These are phyloP conservation scores for Siphlonurus alternatus DNA, from an alignment of 2,888 invertebrate genomes.

Conservation along the genomic window DNA sequence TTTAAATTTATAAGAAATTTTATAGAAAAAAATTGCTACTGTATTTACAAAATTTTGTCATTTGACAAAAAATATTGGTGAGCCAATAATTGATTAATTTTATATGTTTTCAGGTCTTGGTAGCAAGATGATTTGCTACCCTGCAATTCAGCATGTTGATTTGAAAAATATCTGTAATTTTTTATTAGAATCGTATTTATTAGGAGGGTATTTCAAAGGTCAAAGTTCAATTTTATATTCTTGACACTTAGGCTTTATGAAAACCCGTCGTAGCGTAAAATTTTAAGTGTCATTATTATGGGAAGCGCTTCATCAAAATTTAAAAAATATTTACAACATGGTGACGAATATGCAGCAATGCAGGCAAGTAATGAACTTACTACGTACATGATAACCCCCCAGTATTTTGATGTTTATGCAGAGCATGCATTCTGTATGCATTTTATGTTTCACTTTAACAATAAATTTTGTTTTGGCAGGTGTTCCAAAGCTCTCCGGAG, in stretches of 20 bases:
- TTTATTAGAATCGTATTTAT: no score
- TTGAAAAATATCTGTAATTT: no score
- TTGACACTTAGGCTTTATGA: no score
- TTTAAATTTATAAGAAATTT: no score
- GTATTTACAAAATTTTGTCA: no score
- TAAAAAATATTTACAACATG: constrained; percentile 47
- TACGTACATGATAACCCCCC: neutral
- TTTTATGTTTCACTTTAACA: constrained; percentile 1
- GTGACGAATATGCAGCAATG: constrained; percentile 51
- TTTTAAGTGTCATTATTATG: constrained; percentile 25
- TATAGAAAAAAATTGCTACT: no score
- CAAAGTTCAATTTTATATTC: neutral
- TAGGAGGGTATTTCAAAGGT: no score
- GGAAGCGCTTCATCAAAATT: constrained; percentile 51
- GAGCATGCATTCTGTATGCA: constrained; percentile 1
- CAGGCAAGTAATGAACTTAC: constrained; percentile 24
- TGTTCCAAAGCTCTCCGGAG: constrained; percentile 43
- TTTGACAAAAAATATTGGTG: no score
- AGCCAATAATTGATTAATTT: no score
- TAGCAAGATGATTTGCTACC: no score
- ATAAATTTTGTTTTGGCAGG: constrained; percentile 15
- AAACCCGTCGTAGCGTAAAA: neutral
- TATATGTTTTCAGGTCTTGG: no score
- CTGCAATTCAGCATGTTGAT: no score
- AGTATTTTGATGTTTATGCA: neutral